Conservation (phyloP, 2,113 vertebrate genomes). For the Sylvia atricapilla region DNA sequence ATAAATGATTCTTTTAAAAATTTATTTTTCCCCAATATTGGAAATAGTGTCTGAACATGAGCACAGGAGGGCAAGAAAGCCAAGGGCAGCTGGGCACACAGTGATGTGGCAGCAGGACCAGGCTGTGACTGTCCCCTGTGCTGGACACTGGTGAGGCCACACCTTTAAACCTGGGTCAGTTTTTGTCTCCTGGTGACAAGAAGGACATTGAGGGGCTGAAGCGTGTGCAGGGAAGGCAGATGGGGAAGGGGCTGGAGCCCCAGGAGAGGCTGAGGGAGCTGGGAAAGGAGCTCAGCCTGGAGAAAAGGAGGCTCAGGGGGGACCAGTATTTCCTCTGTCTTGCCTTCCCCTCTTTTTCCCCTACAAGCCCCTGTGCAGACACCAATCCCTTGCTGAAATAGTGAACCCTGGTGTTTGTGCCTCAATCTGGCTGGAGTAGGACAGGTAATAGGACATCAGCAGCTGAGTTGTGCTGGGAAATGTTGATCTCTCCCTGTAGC, state of each 20-base stretch:
- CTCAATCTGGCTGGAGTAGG: not conserved
- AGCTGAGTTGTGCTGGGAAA: not conserved
- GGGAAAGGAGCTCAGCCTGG: not conserved
- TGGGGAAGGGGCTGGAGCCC: not conserved
- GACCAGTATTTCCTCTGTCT: not conserved
- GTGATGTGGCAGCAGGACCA: not conserved
- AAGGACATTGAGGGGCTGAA: not conserved
- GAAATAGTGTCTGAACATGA: not conserved
- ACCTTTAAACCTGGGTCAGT: not conserved
- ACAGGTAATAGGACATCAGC: not conserved
- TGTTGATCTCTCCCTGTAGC: not conserved
- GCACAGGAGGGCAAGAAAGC: not conserved
- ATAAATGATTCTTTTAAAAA: accelerated
- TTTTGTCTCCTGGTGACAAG: not conserved
- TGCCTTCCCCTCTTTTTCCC: not conserved
- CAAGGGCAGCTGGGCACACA: not conserved
- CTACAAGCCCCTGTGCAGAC: not conserved
- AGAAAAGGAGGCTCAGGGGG: not conserved
- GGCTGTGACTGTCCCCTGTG: not conserved
- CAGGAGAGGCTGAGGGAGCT: not conserved
- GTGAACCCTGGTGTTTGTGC: not conserved
- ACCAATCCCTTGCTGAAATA: not conserved
- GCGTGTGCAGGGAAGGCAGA: accelerated
- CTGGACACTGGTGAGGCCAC: not conserved
- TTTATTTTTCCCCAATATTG: accelerated